phyloP scores from a whole-genome alignment of 2,113 vertebrate genomes.

The Isurus oxyrinchus region DNA sequence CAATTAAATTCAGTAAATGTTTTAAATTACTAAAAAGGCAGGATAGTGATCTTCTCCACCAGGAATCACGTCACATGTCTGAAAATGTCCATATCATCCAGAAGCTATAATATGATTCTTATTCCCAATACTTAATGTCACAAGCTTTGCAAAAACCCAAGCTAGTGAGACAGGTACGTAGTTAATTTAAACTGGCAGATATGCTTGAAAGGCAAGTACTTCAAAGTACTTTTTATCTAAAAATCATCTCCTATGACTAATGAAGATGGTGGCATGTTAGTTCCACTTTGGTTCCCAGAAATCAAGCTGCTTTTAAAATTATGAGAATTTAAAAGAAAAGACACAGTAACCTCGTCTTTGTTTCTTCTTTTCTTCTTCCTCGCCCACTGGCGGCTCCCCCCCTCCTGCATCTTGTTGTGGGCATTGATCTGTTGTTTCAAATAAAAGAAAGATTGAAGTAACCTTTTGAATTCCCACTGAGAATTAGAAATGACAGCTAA shows the following conservation, averaged over 20 bases:
- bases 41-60: neutral
- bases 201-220: neutral
- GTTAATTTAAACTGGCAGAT: neutral
- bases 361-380: constrained; percentile 98
- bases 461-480: neutral
- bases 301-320: neutral
- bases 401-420: constrained; percentile 76
- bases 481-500: neutral
- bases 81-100: neutral
- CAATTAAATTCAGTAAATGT: neutral
- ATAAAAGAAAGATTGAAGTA: neutral
- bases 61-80: neutral
- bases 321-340: neutral
- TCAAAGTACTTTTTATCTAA: neutral
- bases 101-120: neutral
- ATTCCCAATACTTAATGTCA: neutral
- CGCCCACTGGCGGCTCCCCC: constrained; percentile 70
- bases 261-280: neutral
- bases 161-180: neutral
- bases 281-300: neutral
- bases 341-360: constrained; percentile 81
- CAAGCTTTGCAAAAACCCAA: neutral
- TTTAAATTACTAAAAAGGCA: neutral
- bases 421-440: constrained; percentile 61
- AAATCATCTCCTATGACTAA: neutral